A percentile compares a stretch with the other conserved stretches of the same genome.
Evolutionary conservation across 1,140 invertebrate genomes (phyloP).

Genomic region (Drosophila ananassae): DNA sequence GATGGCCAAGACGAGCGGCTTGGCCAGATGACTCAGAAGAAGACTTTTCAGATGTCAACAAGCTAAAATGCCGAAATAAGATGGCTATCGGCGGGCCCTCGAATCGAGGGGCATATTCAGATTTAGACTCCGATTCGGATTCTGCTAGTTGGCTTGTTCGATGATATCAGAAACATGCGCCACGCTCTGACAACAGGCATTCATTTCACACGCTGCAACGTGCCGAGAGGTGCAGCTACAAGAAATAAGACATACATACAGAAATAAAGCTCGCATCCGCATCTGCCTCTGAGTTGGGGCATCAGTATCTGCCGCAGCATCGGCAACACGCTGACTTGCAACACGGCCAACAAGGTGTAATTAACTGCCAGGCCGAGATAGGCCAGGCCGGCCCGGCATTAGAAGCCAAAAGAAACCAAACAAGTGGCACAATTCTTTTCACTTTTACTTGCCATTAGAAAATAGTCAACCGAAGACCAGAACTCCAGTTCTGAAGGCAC

Average conservation of each 20-base stretch:
- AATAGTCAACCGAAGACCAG: constrained; percentile 56
- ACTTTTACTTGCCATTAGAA: constrained; percentile 55
- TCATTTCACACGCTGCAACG: constrained; percentile 69
- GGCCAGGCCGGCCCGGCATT: constrained; percentile 47
- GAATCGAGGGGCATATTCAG: background rate
- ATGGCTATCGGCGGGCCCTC: constrained; percentile 50
- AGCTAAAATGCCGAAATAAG: constrained; percentile 39
- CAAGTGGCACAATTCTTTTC: constrained; percentile 77
- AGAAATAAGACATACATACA: too few species aligned
- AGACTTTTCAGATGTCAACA: constrained; percentile 62
- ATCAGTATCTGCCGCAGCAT: constrained; percentile 32
- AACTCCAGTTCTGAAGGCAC: constrained; percentile 38
- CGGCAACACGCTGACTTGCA: constrained; percentile 75
- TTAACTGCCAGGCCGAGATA: constrained; percentile 50
- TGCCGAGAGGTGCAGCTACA: constrained; percentile 33
- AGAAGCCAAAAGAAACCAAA: constrained; percentile 51
- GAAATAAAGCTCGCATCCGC: background rate
- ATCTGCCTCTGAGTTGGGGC: background rate
- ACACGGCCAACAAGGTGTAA: constrained; percentile 73
- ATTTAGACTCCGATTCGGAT: constrained; percentile 31
- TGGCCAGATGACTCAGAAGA: constrained; percentile 30
- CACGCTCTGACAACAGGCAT: constrained; percentile 68
- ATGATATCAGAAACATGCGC: constrained; percentile 73
- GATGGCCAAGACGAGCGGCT: background rate
- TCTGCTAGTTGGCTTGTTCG: constrained; percentile 57